Conservation (phyloP, 2,113 vertebrate species). For the Trichechus manatus region DNA sequence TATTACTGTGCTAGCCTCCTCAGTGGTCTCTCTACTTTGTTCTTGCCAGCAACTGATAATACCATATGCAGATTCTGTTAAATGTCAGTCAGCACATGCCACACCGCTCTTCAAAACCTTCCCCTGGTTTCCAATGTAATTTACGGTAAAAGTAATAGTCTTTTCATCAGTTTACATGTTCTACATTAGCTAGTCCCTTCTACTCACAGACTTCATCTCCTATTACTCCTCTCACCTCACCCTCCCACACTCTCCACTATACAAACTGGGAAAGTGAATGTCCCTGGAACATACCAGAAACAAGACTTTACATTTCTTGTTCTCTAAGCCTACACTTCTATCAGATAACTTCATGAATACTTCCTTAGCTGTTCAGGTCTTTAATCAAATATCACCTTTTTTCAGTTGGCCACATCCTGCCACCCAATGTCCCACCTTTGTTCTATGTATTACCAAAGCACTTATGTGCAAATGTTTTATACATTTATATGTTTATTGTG, state of each 20-base stretch:
- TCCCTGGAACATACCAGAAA: neutral
- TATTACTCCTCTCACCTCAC: fast-evolving
- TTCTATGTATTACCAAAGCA: neutral
- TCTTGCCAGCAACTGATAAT: neutral
- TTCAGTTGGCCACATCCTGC: neutral
- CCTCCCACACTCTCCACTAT: too few species aligned
- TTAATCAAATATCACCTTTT: neutral
- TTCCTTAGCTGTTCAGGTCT: neutral
- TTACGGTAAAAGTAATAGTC: neutral
- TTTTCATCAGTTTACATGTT: neutral
- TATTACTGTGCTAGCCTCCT: neutral
- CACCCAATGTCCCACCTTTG: neutral
- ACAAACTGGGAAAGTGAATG: neutral
- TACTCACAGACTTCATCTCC: neutral
- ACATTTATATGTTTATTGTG: neutral
- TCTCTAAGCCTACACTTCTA: neutral
- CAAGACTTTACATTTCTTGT: neutral
- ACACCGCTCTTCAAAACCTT: neutral
- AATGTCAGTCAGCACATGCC: neutral
- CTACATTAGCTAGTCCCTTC: neutral
- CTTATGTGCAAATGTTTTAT: neutral
- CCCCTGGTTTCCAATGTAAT: neutral
- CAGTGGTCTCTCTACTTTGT: neutral
- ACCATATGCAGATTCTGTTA: neutral
- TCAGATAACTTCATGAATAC: neutral